Base-by-base conservation (phyloP, 2,888 invertebrate genomes). In the Ceraclea dissimilis region DNA sequence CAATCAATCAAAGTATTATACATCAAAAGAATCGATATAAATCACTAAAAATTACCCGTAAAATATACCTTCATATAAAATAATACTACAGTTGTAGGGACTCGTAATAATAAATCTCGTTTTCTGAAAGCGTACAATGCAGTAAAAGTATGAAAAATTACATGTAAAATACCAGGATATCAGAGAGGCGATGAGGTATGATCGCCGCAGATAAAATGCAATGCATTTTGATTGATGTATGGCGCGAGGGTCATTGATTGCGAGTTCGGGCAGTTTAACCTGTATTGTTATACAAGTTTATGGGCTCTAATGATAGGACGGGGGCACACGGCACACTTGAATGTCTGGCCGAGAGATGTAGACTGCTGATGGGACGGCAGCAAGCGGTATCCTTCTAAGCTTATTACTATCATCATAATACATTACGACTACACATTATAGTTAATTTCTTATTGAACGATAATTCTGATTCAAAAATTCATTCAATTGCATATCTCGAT, bases 261-360 rank as follows among this genome's bases (percentile, higher is more conserved):
- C 56, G 56, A 39, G 39, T 18, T 53, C 58, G 56, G 46, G 44
- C 59, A 39, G 59, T 59, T 61, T 61, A 61, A 54, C 54, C 57
- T n/a, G 52, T 52, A 59, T 61, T 60, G 61, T 61, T 54, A 51
- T 52, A 50, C 55, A 46, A 50, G 51, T 61, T 61, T 61, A 59
- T 59, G 61, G 61, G 57, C 49, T 44, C 50, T 61, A 61, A 61
- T 61, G 56, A 60, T 54, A 58, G 51, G 47, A 34, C 39, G n/a
- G 48, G 39, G 26, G 49, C 49, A 18, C 33, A 19, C 33, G 49
- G 48, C 18, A n/a, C 19, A 46, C 46, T 17, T 16, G 52, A 43
- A 52, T 43, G 43, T 16, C 20, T 18, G 46, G 52, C 22, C 46
- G 46, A 46, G 19, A 20, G 20, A 19, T 13, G 46, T 18, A 13